Base-by-base conservation (phyloP, 2,888 invertebrate species). In the Odontocolon sp. region DNA sequence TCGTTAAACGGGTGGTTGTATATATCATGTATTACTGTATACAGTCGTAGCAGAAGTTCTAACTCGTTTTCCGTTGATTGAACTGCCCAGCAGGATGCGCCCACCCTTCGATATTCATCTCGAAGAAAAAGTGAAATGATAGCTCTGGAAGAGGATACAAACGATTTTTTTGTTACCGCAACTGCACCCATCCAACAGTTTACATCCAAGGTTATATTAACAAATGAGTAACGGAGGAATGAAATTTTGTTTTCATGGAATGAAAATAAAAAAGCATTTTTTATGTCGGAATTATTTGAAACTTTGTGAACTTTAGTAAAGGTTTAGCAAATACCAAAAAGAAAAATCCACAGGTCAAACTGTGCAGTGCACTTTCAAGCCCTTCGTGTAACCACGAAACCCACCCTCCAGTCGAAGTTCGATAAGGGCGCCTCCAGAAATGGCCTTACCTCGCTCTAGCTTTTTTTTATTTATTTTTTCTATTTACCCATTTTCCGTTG, bases 1-100 rank as follows among this genome's bases (percentile, higher is more conserved):
- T 63, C 71, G 63, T 71, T 63, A 56, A 71, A 42, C 54, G 45
- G n/a, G 54, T 63, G 36, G 26, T 61, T 54, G 40, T 36, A 45
- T 47, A 63, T 45, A 31, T 8, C n/a, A n/a, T n/a, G n/a, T n/a
- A n/a, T n/a, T n/a, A n/a, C n/a, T n/a, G n/a, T n/a, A n/a, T n/a
- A n/a, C n/a, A n/a, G n/a, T n/a, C n/a, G n/a, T n/a, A n/a, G n/a
- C n/a, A n/a, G n/a, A n/a, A n/a, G n/a, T n/a, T n/a, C n/a, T n/a
- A n/a, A 42, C 54, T 54, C 52, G 40, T 52, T 61, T 40, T 28
- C 5, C 33, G 26, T 63, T 18, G n/a, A 45, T 33, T 45, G 11
- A 36, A 70, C 11, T 26, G 28, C 40, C 33, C n/a, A 23, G n/a
- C 4, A 23, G 26, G 14, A 54, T 6, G 28, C 11, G 26, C 23